A percentile compares a stretch with the other conserved stretches of the same genome.
Conservation (phyloP, 2,797 vertebrate genomes). For the Diglossa cyanea region DNA sequence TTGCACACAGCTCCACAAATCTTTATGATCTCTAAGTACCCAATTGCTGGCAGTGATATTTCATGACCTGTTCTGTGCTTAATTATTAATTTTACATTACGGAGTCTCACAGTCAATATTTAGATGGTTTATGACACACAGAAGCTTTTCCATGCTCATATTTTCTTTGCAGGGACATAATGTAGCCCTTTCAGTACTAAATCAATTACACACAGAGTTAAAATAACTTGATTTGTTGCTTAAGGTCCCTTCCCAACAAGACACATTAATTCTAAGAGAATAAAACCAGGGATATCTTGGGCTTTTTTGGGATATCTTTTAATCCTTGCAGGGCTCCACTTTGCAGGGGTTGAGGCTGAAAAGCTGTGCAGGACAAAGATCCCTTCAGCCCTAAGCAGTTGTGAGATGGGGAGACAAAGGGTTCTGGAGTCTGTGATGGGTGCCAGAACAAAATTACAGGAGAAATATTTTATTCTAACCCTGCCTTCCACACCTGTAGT, state of each 20-base stretch:
- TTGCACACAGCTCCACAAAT: not conserved
- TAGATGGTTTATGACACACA: slow-evolving; percentile 25
- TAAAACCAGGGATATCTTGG: not conserved
- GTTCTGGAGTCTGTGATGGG: not conserved
- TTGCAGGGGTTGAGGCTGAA: not conserved
- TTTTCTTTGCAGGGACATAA: slow-evolving; percentile 45
- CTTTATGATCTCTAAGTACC: not conserved
- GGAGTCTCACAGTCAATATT: slow-evolving; percentile 38
- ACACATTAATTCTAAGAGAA: not conserved
- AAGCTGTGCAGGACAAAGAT: not conserved
- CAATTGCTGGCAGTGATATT: not conserved
- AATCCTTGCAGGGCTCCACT: not conserved
- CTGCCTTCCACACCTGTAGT: not conserved
- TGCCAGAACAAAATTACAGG: not conserved
- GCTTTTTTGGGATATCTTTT: no score
- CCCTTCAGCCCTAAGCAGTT: not conserved
- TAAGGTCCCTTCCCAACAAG: not conserved
- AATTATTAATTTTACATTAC: slow-evolving; percentile 53
- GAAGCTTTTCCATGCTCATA: not conserved
- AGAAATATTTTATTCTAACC: not conserved
- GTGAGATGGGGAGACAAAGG: not conserved
- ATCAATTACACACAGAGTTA: slow-evolving; percentile 42
- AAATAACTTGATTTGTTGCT: slow-evolving; percentile 37
- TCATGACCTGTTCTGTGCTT: not conserved
- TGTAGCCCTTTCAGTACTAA: slow-evolving; percentile 31